Conservation (phyloP, 1,140 invertebrate genomes). For the Vollenhovia emeryi region DNA sequence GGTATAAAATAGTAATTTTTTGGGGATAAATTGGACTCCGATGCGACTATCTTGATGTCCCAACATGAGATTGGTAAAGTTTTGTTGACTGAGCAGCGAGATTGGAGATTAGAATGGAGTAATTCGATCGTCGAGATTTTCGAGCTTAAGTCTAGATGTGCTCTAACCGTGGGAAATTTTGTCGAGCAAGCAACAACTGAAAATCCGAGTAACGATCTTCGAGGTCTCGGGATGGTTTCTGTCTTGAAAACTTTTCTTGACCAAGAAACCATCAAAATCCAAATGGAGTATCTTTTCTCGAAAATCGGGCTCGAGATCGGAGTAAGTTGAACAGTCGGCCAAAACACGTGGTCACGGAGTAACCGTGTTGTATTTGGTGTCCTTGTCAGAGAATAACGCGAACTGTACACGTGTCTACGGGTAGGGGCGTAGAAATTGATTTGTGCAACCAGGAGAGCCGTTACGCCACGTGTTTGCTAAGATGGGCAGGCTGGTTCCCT, state of each 20-base stretch:
- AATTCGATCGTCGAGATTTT: slow-evolving; percentile 9
- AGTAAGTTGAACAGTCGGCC: background rate
- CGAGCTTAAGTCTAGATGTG: background rate
- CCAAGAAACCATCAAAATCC: background rate
- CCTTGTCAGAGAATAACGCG: background rate
- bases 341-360: background rate
- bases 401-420: slow-evolving; percentile 29
- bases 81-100: slow-evolving; percentile 41
- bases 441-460: slow-evolving; percentile 19
- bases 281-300: background rate
- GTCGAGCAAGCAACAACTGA: slow-evolving; percentile 11
- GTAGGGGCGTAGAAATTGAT: slow-evolving; percentile 42
- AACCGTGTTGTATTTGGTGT: background rate
- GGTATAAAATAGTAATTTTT: slow-evolving; percentile 39
- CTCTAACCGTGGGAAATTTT: background rate
- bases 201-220: slow-evolving; percentile 10
- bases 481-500: background rate
- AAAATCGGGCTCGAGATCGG: background rate
- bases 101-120: slow-evolving; percentile 30
- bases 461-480: slow-evolving; percentile 34
- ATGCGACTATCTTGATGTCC: slow-evolving; percentile 4
- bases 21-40: background rate
- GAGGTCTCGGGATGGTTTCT: background rate
- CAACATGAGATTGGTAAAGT: slow-evolving; percentile 7
- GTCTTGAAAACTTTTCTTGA: background rate